These are phyloP conservation scores for Xenopus petersii DNA, from an alignment of 2,797 vertebrate genomes.

Conservation along the genomic window DNA sequence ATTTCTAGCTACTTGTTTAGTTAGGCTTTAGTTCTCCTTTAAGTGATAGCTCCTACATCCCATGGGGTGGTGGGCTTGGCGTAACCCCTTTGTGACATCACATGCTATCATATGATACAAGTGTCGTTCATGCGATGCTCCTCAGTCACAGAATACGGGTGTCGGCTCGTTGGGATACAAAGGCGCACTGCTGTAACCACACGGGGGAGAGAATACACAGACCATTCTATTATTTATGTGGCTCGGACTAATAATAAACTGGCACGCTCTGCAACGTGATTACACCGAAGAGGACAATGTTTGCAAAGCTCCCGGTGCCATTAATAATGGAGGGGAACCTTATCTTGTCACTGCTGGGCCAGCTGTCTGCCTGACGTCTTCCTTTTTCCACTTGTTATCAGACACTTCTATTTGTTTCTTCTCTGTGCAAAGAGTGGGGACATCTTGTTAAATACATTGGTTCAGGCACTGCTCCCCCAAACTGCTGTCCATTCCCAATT, in stretches of 20 bases:
- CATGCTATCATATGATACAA: not conserved
- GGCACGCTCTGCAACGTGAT: conserved; percentile 63
- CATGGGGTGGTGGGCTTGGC: not conserved
- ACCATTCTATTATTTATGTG: conserved; percentile 65
- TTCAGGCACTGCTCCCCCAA: too few relatives aligned
- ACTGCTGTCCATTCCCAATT: too few relatives aligned
- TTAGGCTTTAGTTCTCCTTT: too few relatives aligned
- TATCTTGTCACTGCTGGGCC: conserved; percentile 55
- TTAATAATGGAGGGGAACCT: conserved; percentile 76
- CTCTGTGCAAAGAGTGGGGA: not conserved
- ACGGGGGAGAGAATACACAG: conserved; percentile 57
- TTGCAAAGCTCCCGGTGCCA: conserved; percentile 52
- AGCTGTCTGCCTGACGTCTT: conserved; percentile 29
- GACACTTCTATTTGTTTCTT: conserved; percentile 5
- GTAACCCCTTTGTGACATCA: conserved; percentile 19
- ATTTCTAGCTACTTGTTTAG: too few relatives aligned
- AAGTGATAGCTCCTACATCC: too few relatives aligned
- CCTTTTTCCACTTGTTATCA: conserved; percentile 27
- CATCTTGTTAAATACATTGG: too few relatives aligned
- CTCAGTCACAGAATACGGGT: conserved; percentile 2
- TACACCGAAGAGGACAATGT: conserved; percentile 60
- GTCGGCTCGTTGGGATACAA: conserved; percentile 40
- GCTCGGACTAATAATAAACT: conserved; percentile 57
- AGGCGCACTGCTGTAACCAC: conserved; percentile 53
- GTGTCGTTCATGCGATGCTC: not conserved